Percentiles rank a stretch among this genome's conserved stretches.
These are phyloP conservation scores for Trissolcus basalis DNA, from an alignment of 1,140 invertebrate species.

Conservation along the genomic window DNA sequence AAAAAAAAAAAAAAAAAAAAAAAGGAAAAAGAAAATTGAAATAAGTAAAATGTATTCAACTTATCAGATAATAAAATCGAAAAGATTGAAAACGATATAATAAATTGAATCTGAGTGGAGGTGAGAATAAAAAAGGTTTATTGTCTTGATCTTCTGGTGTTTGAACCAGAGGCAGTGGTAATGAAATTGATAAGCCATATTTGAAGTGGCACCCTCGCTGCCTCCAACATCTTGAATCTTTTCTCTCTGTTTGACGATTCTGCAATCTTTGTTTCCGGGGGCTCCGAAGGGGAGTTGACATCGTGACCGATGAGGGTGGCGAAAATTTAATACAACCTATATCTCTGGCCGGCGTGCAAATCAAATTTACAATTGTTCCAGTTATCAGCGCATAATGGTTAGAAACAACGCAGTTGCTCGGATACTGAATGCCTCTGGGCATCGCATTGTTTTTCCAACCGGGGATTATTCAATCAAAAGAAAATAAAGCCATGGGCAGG, in stretches of 20 bases:
- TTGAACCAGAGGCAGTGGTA: constrained; percentile 33
- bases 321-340: constrained; percentile 2
- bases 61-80: too few relatives aligned
- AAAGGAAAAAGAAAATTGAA: too few relatives aligned
- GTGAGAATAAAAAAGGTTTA: not conserved
- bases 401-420: constrained; percentile 30
- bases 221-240: constrained; percentile 52
- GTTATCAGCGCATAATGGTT: constrained; percentile 33
- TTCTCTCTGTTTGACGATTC: constrained; percentile 45
- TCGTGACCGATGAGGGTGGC: constrained; percentile 46
- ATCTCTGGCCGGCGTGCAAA: constrained; percentile 22
- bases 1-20: not conserved
- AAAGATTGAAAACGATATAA: not conserved
- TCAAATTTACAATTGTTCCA: constrained; percentile 51
- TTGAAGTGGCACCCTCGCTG: constrained; percentile 36
- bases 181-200: constrained; percentile 53
- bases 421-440: too few relatives aligned
- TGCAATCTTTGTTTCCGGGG: constrained; percentile 50
- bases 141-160: constrained; percentile 22
- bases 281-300: constrained; percentile 54
- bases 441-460: constrained; percentile 28
- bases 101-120: not conserved
- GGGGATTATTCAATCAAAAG: not conserved
- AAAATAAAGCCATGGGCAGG: not conserved
- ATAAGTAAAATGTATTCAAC: too few relatives aligned